These are phyloP conservation scores for Luidia sarsii DNA, from an alignment of 53 echinoderm and acorn worm genomes.

Conservation along the genomic window DNA sequence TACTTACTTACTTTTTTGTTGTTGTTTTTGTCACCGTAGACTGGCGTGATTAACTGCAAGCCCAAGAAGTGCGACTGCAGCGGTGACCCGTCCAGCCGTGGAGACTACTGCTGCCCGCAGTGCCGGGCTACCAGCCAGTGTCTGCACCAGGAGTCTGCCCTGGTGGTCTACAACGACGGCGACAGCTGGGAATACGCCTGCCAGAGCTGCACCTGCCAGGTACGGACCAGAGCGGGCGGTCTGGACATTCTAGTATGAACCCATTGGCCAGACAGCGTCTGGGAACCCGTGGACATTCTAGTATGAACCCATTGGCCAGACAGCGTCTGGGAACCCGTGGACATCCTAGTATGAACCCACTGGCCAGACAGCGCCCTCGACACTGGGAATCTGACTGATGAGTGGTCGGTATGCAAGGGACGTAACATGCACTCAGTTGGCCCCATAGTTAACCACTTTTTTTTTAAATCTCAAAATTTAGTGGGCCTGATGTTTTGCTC, in stretches of 20 bases:
- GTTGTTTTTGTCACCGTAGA: no score
- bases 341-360: background rate
- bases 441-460: no score
- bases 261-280: background rate
- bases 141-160: constrained; percentile 82
- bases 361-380: background rate
- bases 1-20: no score
- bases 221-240: no score
- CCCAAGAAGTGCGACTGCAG: constrained; percentile 81
- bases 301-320: background rate
- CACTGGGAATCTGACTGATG: no score
- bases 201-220: constrained; percentile 81
- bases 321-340: background rate
- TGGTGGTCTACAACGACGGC: constrained; percentile 72
- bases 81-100: constrained; percentile 53
- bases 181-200: constrained; percentile 81
- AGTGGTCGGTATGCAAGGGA: no score
- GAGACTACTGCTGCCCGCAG: constrained; percentile 79
- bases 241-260: background rate
- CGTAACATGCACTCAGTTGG: no score
- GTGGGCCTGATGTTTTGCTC: no score
- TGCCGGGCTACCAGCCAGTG: constrained; percentile 67
- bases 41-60: constrained; percentile 69
- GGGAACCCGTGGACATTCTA: background rate
- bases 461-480: no score